Percentiles rank a stretch among this genome's conserved stretches.
Evolutionary conservation across 92 coral and sea anemone species (phyloP).

Genomic region (Paragorgia papillata): DNA sequence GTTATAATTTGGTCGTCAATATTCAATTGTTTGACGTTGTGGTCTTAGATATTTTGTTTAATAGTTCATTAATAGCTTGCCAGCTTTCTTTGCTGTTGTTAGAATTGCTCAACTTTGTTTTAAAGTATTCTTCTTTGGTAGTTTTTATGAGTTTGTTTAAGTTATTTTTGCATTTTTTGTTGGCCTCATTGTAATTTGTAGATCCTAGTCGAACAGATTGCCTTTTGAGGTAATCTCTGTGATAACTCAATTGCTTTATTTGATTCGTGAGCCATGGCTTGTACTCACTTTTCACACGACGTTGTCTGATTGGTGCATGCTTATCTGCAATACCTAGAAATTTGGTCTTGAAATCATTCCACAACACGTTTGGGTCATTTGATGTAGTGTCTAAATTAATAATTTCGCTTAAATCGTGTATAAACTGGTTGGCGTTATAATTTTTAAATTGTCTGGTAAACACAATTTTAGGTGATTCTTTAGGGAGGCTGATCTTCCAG

Average conservation of each 20-base stretch:
- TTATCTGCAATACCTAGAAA: background rate
- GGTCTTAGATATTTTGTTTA: background rate
- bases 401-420: background rate
- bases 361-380: constrained; percentile 15
- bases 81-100: background rate
- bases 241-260: background rate
- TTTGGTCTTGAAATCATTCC: constrained; percentile 15
- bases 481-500: constrained; percentile 1
- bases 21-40: background rate
- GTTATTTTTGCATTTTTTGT: constrained; percentile 6
- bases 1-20: background rate
- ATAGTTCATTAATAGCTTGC: constrained; percentile 21
- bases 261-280: background rate
- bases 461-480: background rate
- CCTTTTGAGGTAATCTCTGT: constrained; percentile 6
- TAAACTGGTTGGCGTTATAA: constrained; percentile 7
- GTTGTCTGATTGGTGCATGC: constrained; percentile 7
- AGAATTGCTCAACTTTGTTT: background rate
- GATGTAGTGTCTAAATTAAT: no score
- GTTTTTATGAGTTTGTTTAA: constrained; percentile 8
- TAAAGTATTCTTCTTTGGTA: constrained; percentile 12
- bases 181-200: background rate
- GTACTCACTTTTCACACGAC: background rate
- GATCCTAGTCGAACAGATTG: background rate
- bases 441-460: constrained; percentile 1